Conservation (phyloP, 2,888 invertebrate genomes). For the Latrodectus hesperus region DNA sequence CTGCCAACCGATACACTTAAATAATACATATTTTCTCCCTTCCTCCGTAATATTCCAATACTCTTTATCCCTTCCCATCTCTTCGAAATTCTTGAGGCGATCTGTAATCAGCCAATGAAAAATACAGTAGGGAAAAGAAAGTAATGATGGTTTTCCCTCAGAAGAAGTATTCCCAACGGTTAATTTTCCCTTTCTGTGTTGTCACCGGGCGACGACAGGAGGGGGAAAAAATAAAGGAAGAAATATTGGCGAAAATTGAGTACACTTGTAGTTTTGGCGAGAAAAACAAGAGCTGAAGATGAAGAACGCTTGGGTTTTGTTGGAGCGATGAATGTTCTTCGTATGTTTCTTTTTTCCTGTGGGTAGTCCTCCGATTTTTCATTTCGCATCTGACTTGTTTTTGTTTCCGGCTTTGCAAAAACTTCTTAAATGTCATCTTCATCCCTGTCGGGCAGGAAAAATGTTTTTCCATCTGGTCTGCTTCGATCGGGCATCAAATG, state of each 20-base stretch:
- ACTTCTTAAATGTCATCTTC: too few species aligned
- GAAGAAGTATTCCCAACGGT: not conserved
- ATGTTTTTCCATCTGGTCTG: too few species aligned
- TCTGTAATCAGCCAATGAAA: slow-evolving; percentile 1
- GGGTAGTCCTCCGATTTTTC: too few species aligned
- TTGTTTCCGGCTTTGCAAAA: too few species aligned
- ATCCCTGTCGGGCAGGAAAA: too few species aligned
- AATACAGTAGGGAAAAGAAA: not conserved
- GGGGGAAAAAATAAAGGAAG: not conserved
- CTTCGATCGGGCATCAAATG: too few species aligned
- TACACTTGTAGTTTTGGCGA: not conserved
- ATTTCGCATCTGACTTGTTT: too few species aligned
- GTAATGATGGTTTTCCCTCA: not conserved
- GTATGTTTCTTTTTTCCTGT: too few species aligned
- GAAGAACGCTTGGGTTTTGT: too few species aligned
- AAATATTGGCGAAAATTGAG: slow-evolving; percentile 1
- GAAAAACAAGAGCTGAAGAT: not conserved
- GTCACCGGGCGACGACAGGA: not conserved
- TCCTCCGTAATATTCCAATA: not conserved
- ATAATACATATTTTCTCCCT: not conserved
- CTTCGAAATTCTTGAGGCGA: not conserved
- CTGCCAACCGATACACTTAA: not conserved
- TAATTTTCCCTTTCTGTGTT: not conserved
- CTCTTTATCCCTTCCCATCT: not conserved
- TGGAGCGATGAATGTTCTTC: too few species aligned